Percentiles rank a stretch among this genome's conserved stretches.
Evolutionary conservation across 2,113 vertebrate genomes (phyloP).

Genomic region (Hassar affinis): DNA sequence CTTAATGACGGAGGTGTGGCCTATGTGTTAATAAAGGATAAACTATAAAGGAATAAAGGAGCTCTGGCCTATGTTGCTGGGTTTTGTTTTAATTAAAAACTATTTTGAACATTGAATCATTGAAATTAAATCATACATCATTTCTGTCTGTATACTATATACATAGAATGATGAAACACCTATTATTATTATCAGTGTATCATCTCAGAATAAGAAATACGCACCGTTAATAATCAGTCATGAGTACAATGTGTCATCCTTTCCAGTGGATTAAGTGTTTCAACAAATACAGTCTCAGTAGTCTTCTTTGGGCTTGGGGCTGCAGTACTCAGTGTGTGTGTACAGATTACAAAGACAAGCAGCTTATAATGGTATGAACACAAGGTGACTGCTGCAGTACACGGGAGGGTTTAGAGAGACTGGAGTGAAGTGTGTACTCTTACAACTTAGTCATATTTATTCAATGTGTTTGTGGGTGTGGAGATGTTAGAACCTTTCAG

Average conservation of each 20-base stretch:
- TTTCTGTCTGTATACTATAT: background rate
- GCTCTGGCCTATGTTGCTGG: background rate
- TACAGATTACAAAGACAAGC: background rate
- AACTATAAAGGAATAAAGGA: background rate
- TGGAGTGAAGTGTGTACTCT: background rate
- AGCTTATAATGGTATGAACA: slow-evolving; percentile 14
- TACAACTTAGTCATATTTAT: background rate
- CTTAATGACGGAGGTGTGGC: background rate
- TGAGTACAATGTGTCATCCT: background rate
- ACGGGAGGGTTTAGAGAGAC: background rate
- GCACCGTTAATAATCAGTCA: background rate
- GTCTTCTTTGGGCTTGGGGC: background rate
- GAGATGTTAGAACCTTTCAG: background rate
- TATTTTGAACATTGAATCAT: background rate
- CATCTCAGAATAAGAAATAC: background rate
- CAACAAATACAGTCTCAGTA: background rate
- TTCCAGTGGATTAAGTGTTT: background rate
- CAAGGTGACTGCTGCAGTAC: slow-evolving; percentile 3
- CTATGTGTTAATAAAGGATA: background rate
- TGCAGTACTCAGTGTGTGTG: background rate
- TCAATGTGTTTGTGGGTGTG: background rate
- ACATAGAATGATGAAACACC: background rate
- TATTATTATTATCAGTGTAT: background rate
- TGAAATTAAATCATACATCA: background rate
- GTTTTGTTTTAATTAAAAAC: background rate